Base-by-base conservation (phyloP, 2,888 invertebrate species). In the Xestia ashworthii region DNA sequence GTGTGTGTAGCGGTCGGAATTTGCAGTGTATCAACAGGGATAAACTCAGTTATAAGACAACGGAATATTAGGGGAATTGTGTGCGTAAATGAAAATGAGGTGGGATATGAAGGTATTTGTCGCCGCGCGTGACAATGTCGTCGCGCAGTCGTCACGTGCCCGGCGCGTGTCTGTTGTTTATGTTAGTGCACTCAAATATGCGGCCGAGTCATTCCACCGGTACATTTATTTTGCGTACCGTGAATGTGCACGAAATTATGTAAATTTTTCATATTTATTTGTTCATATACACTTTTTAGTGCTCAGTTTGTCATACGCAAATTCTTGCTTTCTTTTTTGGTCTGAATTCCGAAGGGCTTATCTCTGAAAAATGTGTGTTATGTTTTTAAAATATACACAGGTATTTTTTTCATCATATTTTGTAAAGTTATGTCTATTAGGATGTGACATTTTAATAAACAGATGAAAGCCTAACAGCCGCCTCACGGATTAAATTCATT, bases 121-220 rank as follows among this genome's bases (percentile, higher is more conserved):
- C 67, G 38, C 22, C 32, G 64, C 70, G 62, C 82, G 74, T 78
- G 73, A 79, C 85, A 80, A 70, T 74, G 67, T 75, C 69, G 62
- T 22, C 19, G 22, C 67, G 68, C 71, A 76, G 67, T 71, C 67
- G 66, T 75, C 46, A 70, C 76, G 71, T n/a, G 50, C 19, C 74
- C 41, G 48, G 16, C 62, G 48, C 46, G 25, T 53, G 46, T 12
- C n/a, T 60, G 68, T 71, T 83, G 80, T 86, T 78, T 74, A 80
- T 74, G 83, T 73, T 72, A 76, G 64, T 88, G 80, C 72, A 72
- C 77, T 78, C 74, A 77, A 81, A 80, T 81, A 88, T 82, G 86
- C 78, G 71, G 76, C 25, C 73, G 71, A 81, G 48, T 84, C 78
- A 84, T 76, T 65, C 50, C 65, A 11, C 65, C 41, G 32, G n/a